Evolutionary conservation across 2,113 vertebrate species (phyloP).

Genomic region (Ornithorhynchus anatinus): DNA sequence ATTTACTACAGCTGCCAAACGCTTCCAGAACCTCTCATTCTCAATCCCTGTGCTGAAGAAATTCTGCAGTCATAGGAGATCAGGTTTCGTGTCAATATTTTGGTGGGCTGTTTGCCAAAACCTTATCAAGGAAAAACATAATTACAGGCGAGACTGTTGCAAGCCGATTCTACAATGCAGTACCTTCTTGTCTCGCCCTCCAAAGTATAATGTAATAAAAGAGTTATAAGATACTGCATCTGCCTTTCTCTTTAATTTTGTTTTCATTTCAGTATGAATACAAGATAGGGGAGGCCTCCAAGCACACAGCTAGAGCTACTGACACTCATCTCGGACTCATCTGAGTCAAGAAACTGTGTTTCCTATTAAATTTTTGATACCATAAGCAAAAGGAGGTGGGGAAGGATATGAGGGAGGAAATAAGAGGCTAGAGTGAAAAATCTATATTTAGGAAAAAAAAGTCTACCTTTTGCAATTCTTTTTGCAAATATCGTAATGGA

Average conservation of each 20-base stretch:
- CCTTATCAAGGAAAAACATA: conserved; percentile 74
- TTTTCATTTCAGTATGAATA: conserved; percentile 57
- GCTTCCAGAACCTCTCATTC: conserved; percentile 62
- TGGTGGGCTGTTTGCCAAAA: conserved; percentile 65
- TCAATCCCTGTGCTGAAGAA: conserved; percentile 60
- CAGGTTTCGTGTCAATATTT: conserved; percentile 71
- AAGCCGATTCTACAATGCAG: conserved; percentile 62
- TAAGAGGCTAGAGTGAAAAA: not conserved
- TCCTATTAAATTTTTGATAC: conserved; percentile 11
- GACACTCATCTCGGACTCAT: conserved; percentile 10
- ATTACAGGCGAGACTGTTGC: conserved; percentile 64
- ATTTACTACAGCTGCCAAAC: conserved; percentile 70
- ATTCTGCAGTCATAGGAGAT: conserved; percentile 65
- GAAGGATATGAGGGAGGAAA: not conserved
- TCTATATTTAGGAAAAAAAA: too few species aligned
- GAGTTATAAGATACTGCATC: conserved; percentile 50
- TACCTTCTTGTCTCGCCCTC: conserved; percentile 58
- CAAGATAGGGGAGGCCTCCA: conserved; percentile 31
- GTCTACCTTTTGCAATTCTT: not conserved
- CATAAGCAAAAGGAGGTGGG: not conserved
- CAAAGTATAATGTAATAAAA: conserved; percentile 69
- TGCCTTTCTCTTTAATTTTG: conserved; percentile 50
- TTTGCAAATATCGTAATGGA: not conserved
- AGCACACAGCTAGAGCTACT: conserved; percentile 31
- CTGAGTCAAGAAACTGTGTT: not conserved